Percentiles rank a stretch among this genome's conserved stretches.
Conservation (phyloP, 2,113 vertebrate species). For the Equus quagga region DNA sequence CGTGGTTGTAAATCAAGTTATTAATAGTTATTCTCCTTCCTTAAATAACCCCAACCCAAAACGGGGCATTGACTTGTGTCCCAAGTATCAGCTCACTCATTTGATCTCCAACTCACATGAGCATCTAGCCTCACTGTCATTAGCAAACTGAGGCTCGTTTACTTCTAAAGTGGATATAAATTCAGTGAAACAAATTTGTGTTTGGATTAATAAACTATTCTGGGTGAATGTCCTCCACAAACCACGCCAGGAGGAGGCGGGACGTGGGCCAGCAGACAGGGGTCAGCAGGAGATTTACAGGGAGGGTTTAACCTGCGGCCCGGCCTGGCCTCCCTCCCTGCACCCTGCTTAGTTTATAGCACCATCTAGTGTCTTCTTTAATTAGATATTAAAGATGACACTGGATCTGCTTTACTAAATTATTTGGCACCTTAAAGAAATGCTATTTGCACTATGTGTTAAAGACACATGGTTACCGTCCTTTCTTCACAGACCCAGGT, state of each 20-base stretch:
- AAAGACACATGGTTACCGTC: background rate
- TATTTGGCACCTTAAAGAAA: background rate
- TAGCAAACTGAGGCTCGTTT: background rate
- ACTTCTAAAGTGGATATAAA: background rate
- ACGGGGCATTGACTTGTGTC: conserved; percentile 26
- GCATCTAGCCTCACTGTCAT: background rate
- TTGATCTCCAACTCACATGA: background rate
- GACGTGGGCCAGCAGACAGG: fast-evolving
- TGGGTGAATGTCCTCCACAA: background rate
- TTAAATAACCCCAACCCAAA: conserved; percentile 21
- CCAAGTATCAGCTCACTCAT: conserved; percentile 20
- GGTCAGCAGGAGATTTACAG: too few species aligned
- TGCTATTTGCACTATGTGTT: fast-evolving
- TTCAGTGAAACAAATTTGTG: background rate
- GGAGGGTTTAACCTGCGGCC: too few species aligned
- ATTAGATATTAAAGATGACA: background rate
- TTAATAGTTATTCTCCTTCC: conserved; percentile 46
- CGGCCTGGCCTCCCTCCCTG: background rate
- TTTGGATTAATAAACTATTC: background rate
- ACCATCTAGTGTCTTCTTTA: conserved; percentile 48
- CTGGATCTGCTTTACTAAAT: too few species aligned
- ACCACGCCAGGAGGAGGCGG: background rate
- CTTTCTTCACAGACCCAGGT: background rate
- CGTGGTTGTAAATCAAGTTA: conserved; percentile 46
- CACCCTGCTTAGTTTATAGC: background rate